Conservation (phyloP, 1,140 invertebrate species). For the Drosophila sp. region DNA sequence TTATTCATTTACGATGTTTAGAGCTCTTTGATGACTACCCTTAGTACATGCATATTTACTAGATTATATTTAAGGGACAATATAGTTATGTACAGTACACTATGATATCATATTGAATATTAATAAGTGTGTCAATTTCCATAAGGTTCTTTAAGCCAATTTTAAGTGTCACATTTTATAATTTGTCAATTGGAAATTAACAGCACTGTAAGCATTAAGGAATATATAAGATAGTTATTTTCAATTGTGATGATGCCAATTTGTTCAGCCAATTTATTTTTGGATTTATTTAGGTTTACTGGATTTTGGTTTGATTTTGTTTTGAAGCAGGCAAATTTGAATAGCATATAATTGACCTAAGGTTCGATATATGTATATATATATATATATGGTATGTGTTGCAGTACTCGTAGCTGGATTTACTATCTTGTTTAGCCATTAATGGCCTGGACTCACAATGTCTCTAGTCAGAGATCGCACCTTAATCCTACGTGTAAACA, state of each 20-base stretch:
- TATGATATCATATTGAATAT: constrained; percentile 16
- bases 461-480: constrained; percentile 81
- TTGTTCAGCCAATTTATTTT: constrained; percentile 22
- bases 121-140: constrained; percentile 44
- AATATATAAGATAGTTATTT: constrained; percentile 24
- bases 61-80: background rate
- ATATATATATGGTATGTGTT: too few relatives aligned
- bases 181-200: constrained; percentile 43
- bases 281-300: background rate
- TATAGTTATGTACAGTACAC: constrained; percentile 7
- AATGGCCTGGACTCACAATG: constrained; percentile 72
- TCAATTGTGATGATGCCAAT: constrained; percentile 54
- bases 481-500: constrained; percentile 77
- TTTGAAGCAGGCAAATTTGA: constrained; percentile 55
- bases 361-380: constrained; percentile 22
- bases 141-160: constrained; percentile 23
- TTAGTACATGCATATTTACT: constrained; percentile 34
- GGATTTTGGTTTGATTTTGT: constrained; percentile 8
- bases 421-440: background rate
- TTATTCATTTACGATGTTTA: background rate
- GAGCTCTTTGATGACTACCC: background rate
- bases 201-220: constrained; percentile 59
- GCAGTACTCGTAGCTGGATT: constrained; percentile 16
- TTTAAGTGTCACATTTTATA: background rate
- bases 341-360: constrained; percentile 28